Conservation (phyloP, 2,113 vertebrate species). For the Spea multiplicata region DNA sequence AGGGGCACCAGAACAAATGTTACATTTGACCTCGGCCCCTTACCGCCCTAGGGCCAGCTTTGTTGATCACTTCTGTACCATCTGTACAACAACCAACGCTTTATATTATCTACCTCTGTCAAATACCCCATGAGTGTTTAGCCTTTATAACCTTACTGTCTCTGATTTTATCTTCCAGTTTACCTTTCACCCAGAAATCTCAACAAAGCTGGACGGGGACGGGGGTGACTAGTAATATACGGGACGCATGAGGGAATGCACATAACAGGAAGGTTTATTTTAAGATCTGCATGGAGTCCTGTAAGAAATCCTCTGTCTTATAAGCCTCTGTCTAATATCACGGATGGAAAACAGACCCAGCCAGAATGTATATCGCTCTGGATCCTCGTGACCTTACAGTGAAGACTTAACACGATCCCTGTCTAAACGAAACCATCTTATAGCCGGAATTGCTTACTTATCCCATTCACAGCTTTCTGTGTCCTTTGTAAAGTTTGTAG, state of each 20-base stretch:
- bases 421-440: not conserved
- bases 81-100: no score
- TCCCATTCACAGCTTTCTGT: no score
- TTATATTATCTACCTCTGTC: no score
- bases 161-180: no score
- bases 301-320: not conserved
- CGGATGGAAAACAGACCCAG: not conserved
- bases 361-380: not conserved
- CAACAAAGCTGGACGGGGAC: not conserved
- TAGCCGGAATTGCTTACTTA: not conserved
- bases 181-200: not conserved
- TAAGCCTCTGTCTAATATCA: not conserved
- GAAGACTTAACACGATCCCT: not conserved
- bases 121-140: no score
- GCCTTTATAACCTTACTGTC: no score
- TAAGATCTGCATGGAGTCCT: constrained; percentile 7
- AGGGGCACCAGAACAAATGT: no score
- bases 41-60: no score
- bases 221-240: not conserved
- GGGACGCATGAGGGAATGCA: not conserved
- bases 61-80: no score
- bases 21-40: no score
- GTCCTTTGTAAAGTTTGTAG: no score
- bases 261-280: constrained; percentile 1
- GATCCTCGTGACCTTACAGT: not conserved